Conservation (phyloP, 2,888 invertebrate species). For the Hyppa rectilinea region DNA sequence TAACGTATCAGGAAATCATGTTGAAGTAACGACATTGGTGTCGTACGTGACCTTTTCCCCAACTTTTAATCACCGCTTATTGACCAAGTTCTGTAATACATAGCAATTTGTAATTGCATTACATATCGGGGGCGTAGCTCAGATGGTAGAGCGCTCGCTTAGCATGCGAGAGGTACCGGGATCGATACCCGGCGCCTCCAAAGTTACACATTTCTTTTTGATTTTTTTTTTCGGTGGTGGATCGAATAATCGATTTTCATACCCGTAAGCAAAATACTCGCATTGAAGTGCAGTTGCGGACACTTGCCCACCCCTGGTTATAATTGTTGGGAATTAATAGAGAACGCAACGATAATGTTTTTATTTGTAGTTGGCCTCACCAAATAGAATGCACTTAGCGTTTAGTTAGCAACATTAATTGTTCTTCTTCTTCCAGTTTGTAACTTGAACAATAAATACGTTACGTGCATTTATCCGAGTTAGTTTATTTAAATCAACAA, state of each 20-base stretch:
- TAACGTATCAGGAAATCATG: no score
- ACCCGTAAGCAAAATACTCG: not conserved
- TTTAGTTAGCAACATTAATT: no score
- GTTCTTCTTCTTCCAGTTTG: no score
- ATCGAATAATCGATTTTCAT: not conserved
- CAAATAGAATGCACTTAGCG: no score
- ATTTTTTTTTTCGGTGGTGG: not conserved
- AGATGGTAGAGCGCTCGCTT: slow-evolving; percentile 91
- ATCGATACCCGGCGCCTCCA: slow-evolving; percentile 91
- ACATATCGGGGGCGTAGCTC: slow-evolving; percentile 88
- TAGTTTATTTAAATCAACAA: no score
- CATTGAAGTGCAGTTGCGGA: no score
- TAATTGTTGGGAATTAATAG: no score
- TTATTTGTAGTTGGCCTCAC: no score
- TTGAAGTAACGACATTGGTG: not conserved
- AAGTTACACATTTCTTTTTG: not conserved
- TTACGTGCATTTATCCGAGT: no score
- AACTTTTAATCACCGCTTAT: not conserved
- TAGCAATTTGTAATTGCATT: slow-evolving; percentile 78
- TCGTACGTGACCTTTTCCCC: slow-evolving; percentile 4
- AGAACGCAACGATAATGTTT: no score
- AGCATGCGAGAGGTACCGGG: slow-evolving; percentile 91
- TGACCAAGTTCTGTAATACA: not conserved
- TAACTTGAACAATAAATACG: no score
- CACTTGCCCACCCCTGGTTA: not conserved